Evolutionary conservation across 2,797 vertebrate species (phyloP).

Genomic region (Leuciscus waleckii): DNA sequence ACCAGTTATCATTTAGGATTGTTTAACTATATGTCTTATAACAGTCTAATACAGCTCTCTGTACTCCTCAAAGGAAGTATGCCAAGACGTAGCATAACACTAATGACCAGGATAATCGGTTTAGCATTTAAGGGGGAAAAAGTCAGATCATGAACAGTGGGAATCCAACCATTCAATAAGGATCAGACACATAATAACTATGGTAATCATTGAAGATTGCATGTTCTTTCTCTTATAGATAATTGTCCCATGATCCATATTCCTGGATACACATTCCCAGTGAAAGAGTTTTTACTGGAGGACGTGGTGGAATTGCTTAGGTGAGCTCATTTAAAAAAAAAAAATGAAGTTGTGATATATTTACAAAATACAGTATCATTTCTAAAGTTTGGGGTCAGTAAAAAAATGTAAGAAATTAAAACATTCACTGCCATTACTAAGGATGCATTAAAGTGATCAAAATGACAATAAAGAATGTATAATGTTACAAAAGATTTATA

Average conservation of each 20-base stretch:
- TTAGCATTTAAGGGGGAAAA: not conserved
- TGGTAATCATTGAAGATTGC: not conserved
- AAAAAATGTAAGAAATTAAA: not conserved
- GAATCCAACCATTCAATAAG: conserved; percentile 5
- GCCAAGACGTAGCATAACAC: not conserved
- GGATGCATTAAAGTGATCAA: not conserved
- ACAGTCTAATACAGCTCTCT: not conserved
- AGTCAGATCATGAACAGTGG: not conserved
- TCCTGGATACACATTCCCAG: conserved; percentile 94
- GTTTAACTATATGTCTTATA: not conserved
- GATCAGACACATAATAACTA: not conserved
- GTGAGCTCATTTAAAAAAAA: conserved; percentile 67
- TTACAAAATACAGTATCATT: not conserved
- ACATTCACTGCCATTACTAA: not conserved
- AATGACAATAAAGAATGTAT: not conserved
- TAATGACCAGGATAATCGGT: conserved; percentile 20
- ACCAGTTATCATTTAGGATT: not conserved
- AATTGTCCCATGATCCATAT: conserved; percentile 95
- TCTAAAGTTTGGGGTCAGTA: not conserved
- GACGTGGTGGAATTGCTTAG: conserved; percentile 91
- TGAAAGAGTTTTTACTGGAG: conserved; percentile 92
- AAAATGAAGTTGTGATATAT: not conserved
- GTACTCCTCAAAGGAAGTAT: not conserved
- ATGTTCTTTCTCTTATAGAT: conserved; percentile 71
- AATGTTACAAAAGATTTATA: not conserved